Conservation (phyloP, 2,113 vertebrate genomes). For the Callionymus lyra region DNA sequence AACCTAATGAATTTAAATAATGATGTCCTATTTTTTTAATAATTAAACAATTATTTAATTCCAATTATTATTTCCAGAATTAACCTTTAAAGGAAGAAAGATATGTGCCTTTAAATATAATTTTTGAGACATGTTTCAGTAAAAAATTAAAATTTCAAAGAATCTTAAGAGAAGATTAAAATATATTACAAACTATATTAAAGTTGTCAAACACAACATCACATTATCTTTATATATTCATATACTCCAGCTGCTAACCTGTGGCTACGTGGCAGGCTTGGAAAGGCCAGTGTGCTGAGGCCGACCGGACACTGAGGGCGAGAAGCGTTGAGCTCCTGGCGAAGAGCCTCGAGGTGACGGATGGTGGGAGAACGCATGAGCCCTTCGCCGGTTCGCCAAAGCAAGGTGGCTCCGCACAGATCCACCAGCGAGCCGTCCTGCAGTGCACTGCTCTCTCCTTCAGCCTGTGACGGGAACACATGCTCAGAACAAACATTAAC, state of each 20-base stretch:
- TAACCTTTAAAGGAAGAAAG: too few relatives aligned
- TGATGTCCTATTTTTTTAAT: too few relatives aligned
- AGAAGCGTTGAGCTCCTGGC: constrained; percentile 92
- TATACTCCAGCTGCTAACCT: constrained; percentile 58
- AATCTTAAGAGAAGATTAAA: too few relatives aligned
- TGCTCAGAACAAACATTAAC: background rate
- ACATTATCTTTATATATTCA: too few relatives aligned
- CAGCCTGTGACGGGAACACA: constrained; percentile 72
- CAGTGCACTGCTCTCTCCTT: constrained; percentile 88
- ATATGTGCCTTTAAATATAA: too few relatives aligned
- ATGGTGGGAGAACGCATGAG: constrained; percentile 83
- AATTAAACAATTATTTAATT: too few relatives aligned
- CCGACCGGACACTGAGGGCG: constrained; percentile 93
- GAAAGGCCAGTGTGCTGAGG: constrained; percentile 92
- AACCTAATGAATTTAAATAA: too few relatives aligned
- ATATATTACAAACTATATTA: too few relatives aligned
- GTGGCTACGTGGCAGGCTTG: constrained; percentile 88
- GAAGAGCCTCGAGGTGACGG: constrained; percentile 91
- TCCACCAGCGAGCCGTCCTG: constrained; percentile 95
- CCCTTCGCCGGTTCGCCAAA: constrained; percentile 91
- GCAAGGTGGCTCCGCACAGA: constrained; percentile 90
- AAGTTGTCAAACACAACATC: too few relatives aligned
- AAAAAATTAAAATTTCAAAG: too few relatives aligned
- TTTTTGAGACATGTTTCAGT: too few relatives aligned
- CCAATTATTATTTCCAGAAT: too few relatives aligned